These are phyloP conservation scores for Origma solitaria DNA, from an alignment of 2,113 vertebrate genomes.

Conservation along the genomic window DNA sequence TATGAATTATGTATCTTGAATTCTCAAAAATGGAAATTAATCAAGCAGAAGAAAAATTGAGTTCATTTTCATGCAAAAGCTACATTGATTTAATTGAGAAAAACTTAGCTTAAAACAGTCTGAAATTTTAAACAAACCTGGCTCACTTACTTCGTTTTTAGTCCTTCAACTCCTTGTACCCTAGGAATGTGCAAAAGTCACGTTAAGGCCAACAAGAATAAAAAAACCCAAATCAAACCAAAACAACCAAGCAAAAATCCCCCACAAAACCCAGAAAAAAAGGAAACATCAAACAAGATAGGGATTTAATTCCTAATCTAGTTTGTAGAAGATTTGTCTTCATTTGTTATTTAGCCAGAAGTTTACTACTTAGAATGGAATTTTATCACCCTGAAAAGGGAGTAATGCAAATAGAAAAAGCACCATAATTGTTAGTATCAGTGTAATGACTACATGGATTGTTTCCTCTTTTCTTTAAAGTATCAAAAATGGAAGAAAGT, in stretches of 20 bases:
- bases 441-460: background rate
- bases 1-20: background rate
- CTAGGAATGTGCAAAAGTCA: background rate
- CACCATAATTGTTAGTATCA: background rate
- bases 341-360: background rate
- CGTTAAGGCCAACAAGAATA: background rate
- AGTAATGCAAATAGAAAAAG: background rate
- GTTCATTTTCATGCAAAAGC: background rate
- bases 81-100: background rate
- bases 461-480: background rate
- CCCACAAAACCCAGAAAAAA: background rate
- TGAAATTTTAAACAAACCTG: background rate
- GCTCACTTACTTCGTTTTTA: background rate
- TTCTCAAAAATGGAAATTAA: background rate
- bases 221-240: background rate
- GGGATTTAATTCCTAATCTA: background rate
- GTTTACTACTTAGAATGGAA: background rate
- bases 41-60: background rate
- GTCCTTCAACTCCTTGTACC: background rate
- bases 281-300: background rate
- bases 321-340: background rate
- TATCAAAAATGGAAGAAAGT: background rate
- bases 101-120: background rate
- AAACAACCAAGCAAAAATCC: background rate
- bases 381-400: background rate